These are phyloP conservation scores for Zenarchopterus dispar DNA, from an alignment of 2,797 vertebrate species.

Conservation along the genomic window DNA sequence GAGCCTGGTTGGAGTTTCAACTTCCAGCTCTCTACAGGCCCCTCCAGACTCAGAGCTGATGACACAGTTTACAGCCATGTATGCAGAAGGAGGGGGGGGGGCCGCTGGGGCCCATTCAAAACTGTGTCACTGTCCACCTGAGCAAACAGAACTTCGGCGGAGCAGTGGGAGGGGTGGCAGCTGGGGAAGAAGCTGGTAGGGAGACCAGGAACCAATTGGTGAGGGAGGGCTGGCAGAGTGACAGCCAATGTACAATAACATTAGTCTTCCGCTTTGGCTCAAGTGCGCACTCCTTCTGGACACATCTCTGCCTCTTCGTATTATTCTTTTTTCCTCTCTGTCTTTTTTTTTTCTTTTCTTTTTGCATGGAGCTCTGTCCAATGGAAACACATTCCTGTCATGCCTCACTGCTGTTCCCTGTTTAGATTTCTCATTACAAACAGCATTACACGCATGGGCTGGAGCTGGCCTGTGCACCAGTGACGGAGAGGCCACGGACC, in stretches of 20 bases:
- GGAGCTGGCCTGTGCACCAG: conserved; percentile 79
- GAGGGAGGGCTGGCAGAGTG: conserved; percentile 91
- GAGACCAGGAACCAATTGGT: conserved; percentile 86
- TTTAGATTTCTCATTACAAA: conserved; percentile 99
- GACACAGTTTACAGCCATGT: conserved; percentile 91
- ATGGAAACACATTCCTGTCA: conserved; percentile 99
- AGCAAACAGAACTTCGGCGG: conserved; percentile 90
- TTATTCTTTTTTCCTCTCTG: conserved; percentile 39
- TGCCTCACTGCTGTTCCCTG: conserved; percentile 96
- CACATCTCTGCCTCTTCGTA: conserved; percentile 79
- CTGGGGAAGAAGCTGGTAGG: conserved; percentile 58
- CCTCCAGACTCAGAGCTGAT: conserved; percentile 86
- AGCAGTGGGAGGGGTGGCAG: conserved; percentile 19
- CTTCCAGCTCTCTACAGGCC: conserved; percentile 88
- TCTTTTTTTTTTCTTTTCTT: neutral
- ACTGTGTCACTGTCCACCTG: conserved; percentile 99
- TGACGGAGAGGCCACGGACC: conserved; percentile 72
- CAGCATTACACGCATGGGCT: conserved; percentile 88
- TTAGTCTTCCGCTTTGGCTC: conserved; percentile 94
- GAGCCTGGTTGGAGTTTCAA: conserved; percentile 82
- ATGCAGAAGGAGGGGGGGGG: conserved; percentile 60
- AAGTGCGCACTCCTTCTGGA: conserved; percentile 79
- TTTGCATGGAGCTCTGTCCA: conserved; percentile 87
- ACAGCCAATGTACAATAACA: conserved; percentile 95
- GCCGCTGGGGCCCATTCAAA: conserved; percentile 89